Percentiles rank a stretch among this genome's conserved stretches.
Evolutionary conservation across 2,888 invertebrate species (phyloP).

Genomic region (Creontiades dilutus): DNA sequence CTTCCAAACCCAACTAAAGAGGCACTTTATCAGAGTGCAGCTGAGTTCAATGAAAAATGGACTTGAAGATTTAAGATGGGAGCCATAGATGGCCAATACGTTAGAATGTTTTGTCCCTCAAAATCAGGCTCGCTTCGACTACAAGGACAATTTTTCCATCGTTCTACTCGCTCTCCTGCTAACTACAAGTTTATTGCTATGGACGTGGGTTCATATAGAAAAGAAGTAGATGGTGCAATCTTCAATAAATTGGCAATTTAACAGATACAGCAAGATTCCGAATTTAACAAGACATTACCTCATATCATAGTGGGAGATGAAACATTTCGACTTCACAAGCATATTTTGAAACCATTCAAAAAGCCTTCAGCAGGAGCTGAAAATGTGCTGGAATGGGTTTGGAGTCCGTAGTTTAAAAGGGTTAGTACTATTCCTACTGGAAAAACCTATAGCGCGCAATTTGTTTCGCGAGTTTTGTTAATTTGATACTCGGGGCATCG

Average conservation of each 20-base stretch:
- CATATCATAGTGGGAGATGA: conserved; percentile 17
- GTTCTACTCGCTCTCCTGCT: conserved; percentile 55
- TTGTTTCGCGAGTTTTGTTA: background rate
- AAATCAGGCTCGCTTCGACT: conserved; percentile 33
- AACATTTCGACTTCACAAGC: background rate
- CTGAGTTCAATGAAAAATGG: conserved; percentile 25
- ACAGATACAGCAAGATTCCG: background rate
- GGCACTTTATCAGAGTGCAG: conserved; percentile 43
- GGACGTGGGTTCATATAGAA: conserved; percentile 59
- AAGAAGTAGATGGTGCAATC: conserved; percentile 48
- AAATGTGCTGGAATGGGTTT: background rate
- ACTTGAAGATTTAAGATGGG: conserved; percentile 33
- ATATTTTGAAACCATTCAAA: conserved; percentile 26
- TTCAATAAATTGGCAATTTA: conserved; percentile 24
- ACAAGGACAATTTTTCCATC: conserved; percentile 58
- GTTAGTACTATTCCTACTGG: background rate
- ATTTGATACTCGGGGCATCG: background rate
- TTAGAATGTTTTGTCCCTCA: background rate
- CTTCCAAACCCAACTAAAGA: conserved; percentile 34
- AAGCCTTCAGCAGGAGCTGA: too few species aligned
- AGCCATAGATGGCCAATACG: conserved; percentile 63
- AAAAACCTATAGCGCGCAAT: background rate
- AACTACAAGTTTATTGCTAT: conserved; percentile 55
- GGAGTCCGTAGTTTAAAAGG: background rate
- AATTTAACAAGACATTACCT: background rate